Percentiles rank a stretch among this genome's conserved stretches.
phyloP scores from a whole-genome alignment of 2,113 vertebrate species.

The Picathartes gymnocephalus region DNA sequence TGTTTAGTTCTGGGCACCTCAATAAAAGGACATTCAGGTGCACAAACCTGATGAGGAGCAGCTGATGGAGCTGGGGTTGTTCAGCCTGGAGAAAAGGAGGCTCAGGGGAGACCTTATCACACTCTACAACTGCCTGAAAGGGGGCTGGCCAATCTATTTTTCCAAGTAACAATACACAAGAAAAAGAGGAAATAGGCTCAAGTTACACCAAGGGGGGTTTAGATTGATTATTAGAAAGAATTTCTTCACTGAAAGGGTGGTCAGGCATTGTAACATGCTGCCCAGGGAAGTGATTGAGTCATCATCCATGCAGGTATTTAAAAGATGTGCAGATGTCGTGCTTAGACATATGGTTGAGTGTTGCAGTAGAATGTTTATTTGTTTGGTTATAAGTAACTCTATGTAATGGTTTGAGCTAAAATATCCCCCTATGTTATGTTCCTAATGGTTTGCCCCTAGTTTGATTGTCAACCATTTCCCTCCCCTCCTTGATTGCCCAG shows the following conservation, averaged over 20 bases:
- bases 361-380: too few species aligned
- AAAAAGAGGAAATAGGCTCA: not conserved
- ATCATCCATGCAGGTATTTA: not conserved
- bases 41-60: fast-evolving
- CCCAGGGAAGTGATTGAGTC: not conserved
- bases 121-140: not conserved
- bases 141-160: not conserved
- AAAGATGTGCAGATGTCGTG: not conserved
- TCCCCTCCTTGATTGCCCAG: too few species aligned
- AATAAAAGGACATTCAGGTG: not conserved
- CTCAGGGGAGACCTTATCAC: too few species aligned
- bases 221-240: not conserved
- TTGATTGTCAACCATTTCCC: too few species aligned
- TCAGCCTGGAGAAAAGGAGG: not conserved
- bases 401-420: too few species aligned
- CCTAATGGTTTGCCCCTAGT: too few species aligned
- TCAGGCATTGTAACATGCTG: not conserved
- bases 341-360: not conserved
- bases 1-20: too few species aligned
- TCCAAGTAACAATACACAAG: not conserved
- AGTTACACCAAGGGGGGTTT: not conserved
- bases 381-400: too few species aligned
- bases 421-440: too few species aligned
- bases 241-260: not conserved
- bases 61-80: not conserved